Base-by-base conservation (phyloP, 2,888 invertebrate genomes). In the Deladenus siricidicola region DNA sequence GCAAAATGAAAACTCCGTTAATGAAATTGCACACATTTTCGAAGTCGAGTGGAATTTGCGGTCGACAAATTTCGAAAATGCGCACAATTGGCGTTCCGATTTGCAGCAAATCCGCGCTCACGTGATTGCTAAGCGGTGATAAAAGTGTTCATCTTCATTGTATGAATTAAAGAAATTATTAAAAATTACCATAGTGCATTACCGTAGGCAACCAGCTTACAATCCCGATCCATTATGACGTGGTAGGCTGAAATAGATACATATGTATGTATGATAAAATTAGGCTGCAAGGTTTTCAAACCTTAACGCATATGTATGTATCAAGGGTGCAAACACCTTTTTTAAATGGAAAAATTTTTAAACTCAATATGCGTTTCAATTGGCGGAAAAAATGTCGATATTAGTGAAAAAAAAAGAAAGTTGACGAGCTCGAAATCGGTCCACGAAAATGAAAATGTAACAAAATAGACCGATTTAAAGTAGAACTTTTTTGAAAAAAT, bases 21-120 rank as follows among this genome's bases (percentile, higher is more conserved):
- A 77, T 77, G 62, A 77, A 77, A 60, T 77, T 75, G 64, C 71
- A 73, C 23, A 70, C 74, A 48, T 71, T 73, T 39, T 77, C 78
- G 57, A 74, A 78, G 60, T 76, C 76, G 19, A 78, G 58, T 19
- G 76, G 76, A 51, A 78, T 74, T 51, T 78, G 73, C 0, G 78
- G 78, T 1, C 76, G 72, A 24, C 69, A 70, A 29, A 78, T 70
- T 61, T 76, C 73, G 53, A 68, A 70, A 14, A 76, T 64, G 43
- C 73, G 65, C 52, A 73, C 66, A 6, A 78, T 43, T 4, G 75
- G 73, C 3, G 74, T 74, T 24, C 75, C 76, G 1, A 68, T 66
- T 6, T 68, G 64, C 1, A 76, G 66, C 17, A 75, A 64, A 48
- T 75, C 75, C 19, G 62, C 61, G 4, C 72, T 69, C 19, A 75